Conservation (phyloP, 23 tunicate genomes). For the Aplidium turbinatum region DNA sequence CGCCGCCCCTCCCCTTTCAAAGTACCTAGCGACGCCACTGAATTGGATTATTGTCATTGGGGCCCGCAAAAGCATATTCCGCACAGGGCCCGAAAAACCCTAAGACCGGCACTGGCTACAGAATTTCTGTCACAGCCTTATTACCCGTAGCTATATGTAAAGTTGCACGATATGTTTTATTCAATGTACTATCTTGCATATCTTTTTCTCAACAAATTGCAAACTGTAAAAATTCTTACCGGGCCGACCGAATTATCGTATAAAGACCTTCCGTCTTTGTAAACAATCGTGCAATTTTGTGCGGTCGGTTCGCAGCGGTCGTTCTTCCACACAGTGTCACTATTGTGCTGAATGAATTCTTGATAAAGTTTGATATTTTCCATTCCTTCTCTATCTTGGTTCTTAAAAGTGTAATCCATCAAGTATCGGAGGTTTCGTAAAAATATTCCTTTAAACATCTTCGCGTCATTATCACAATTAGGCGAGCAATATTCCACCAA, state of each 20-base stretch:
- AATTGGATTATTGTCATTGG: too few relatives aligned
- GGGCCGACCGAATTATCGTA: constrained; percentile 68
- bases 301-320: constrained; percentile 65
- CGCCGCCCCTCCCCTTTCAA: too few relatives aligned
- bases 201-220: too few relatives aligned
- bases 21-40: too few relatives aligned
- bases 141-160: neutral
- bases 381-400: constrained; percentile 6
- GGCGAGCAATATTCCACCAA: constrained; percentile 82
- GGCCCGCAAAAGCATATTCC: too few relatives aligned
- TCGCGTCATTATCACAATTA: constrained; percentile 76
- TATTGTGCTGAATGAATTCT: constrained; percentile 54
- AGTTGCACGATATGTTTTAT: neutral
- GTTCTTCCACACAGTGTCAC: constrained; percentile 76
- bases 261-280: constrained; percentile 69
- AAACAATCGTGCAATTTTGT: constrained; percentile 61
- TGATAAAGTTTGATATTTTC: constrained; percentile 24
- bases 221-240: constrained; percentile 26
- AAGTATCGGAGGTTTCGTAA: constrained; percentile 71
- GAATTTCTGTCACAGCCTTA: neutral
- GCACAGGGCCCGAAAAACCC: too few relatives aligned
- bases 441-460: constrained; percentile 87
- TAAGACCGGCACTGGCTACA: neutral
- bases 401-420: constrained; percentile 45
- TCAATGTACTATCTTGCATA: neutral